Percentiles rank a stretch among this genome's conserved stretches.
phyloP scores from a whole-genome alignment of 2,113 vertebrate genomes.

The Rhipidura dahli region DNA sequence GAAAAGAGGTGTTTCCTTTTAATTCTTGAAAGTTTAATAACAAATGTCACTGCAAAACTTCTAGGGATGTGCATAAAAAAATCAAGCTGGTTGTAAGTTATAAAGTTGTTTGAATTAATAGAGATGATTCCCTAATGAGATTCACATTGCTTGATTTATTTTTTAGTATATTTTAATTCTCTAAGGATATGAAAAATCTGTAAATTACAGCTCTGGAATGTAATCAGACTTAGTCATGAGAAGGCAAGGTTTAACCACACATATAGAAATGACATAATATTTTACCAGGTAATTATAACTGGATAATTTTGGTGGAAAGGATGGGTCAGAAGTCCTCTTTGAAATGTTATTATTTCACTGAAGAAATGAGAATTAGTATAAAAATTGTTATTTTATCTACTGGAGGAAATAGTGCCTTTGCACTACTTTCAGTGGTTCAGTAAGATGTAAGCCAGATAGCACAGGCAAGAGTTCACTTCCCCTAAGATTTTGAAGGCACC shows the following conservation, averaged over 20 bases:
- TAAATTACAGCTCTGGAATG: background rate
- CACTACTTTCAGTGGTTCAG: background rate
- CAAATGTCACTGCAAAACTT: background rate
- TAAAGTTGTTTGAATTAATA: conserved; percentile 13
- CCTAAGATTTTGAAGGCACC: background rate
- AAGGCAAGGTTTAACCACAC: background rate
- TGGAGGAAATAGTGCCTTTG: background rate
- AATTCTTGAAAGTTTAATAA: background rate
- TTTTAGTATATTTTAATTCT: conserved; percentile 22
- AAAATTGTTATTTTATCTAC: conserved; percentile 13
- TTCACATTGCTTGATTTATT: background rate
- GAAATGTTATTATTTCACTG: conserved; percentile 37
- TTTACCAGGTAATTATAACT: conserved; percentile 32
- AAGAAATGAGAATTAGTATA: conserved; percentile 6
- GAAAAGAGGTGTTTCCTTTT: background rate
- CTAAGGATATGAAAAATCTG: background rate
- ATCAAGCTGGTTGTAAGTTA: background rate
- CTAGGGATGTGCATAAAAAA: background rate
- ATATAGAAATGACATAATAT: conserved; percentile 6
- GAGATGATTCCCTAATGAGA: conserved; percentile 4
- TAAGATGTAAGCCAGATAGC: background rate
- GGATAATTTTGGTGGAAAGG: conserved; percentile 12
- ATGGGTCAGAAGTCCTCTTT: conserved; percentile 4
- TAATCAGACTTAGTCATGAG: background rate
- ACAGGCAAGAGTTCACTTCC: background rate